Conservation (phyloP, 1,140 invertebrate genomes). For the Eupeodes corollae region DNA sequence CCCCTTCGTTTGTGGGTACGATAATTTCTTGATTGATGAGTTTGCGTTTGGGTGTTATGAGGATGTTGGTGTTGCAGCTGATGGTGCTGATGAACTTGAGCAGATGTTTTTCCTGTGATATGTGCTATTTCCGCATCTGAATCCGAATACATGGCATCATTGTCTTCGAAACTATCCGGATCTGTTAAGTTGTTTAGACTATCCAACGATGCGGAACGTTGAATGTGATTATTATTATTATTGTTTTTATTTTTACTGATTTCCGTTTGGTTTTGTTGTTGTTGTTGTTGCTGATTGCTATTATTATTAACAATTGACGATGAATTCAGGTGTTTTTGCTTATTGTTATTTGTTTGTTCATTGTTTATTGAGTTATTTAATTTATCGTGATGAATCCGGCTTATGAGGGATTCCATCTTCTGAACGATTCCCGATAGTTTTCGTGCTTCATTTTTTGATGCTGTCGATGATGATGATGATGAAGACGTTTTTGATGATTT, state of each 20-base stretch:
- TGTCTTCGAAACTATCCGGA: constrained; percentile 13
- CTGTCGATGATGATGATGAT: neutral
- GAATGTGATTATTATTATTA: constrained; percentile 29
- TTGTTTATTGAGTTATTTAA: constrained; percentile 19
- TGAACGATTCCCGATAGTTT: constrained; percentile 20
- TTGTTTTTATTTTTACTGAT: constrained; percentile 15
- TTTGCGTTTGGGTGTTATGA: constrained; percentile 28
- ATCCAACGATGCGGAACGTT: constrained; percentile 48
- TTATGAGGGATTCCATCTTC: constrained; percentile 36
- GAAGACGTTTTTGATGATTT: neutral
- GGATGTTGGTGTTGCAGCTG: constrained; percentile 6
- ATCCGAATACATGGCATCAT: constrained; percentile 26
- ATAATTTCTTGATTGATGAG: constrained; percentile 13
- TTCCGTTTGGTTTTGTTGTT: neutral
- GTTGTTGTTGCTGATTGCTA: neutral
- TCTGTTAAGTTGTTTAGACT: constrained; percentile 53
- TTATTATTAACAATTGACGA: neutral
- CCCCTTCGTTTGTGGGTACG: constrained; percentile 7
- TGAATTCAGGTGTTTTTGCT: neutral
- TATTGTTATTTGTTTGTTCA: constrained; percentile 9
- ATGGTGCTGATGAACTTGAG: constrained; percentile 27
- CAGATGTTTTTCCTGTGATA: constrained; percentile 32
- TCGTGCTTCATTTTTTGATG: neutral
- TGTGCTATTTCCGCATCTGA: constrained; percentile 36
- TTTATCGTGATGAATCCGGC: constrained; percentile 27